Evolutionary conservation across 2,797 vertebrate species (phyloP).

Genomic region (Clamator glandarius): DNA sequence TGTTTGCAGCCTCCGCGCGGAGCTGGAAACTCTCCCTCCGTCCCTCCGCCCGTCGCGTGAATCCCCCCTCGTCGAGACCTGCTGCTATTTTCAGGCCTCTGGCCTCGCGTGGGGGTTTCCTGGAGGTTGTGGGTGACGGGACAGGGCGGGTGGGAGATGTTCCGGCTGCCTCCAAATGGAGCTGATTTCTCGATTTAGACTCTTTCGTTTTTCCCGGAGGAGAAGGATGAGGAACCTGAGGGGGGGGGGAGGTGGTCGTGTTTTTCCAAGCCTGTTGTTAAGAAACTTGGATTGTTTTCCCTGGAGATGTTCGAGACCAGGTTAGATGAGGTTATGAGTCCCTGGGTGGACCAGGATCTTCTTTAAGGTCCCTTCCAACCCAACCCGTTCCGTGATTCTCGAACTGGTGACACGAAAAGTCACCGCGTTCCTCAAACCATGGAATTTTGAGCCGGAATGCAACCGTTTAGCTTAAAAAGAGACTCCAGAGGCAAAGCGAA

Average conservation of each 20-base stretch:
- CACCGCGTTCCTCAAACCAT: too few relatives aligned
- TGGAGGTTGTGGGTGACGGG: not conserved
- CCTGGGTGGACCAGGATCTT: too few relatives aligned
- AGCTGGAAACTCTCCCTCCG: not conserved
- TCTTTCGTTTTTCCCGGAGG: not conserved
- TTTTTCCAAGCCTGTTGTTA: not conserved
- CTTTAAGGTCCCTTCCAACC: too few relatives aligned
- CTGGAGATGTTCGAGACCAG: too few relatives aligned
- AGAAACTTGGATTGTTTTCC: not conserved
- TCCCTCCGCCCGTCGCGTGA: not conserved
- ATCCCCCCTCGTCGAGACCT: not conserved
- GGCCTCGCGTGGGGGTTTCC: not conserved
- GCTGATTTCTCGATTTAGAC: not conserved
- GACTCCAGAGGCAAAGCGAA: too few relatives aligned
- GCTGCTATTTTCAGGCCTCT: not conserved
- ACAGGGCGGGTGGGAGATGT: fast-evolving
- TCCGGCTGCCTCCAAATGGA: not conserved
- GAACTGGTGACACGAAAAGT: too few relatives aligned
- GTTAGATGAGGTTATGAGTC: too few relatives aligned
- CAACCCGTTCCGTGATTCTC: too few relatives aligned
- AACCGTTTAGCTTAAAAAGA: too few relatives aligned
- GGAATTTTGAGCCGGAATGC: too few relatives aligned
- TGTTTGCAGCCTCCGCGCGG: fast-evolving
- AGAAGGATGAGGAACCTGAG: not conserved
- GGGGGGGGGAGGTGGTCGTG: not conserved